Base-by-base conservation (phyloP, 2,797 vertebrate species). In the Sphaeramia orbicularis region DNA sequence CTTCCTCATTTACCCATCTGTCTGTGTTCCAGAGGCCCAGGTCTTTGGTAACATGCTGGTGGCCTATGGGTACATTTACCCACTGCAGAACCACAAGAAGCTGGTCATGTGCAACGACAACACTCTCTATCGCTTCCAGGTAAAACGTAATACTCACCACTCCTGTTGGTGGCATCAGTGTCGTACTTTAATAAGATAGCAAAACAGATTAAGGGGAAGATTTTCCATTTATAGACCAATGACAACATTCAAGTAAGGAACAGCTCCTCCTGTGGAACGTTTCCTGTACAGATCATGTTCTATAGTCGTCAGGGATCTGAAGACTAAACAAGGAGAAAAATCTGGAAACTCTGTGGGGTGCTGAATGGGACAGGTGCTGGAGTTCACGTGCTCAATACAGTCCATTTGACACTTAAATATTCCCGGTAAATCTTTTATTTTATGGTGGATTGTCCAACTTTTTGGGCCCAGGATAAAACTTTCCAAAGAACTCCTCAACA, bases 61-160 rank as follows among this genome's bases (percentile, higher is more conserved):
- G 81, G 95, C 96, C 53, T 97, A 93, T 0, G 97, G 97, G 0
- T 99, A 97, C 81, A 94, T 99, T 83, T 99, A 98, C 75, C 97
- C 97, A 1, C 92, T 99, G 63, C 95, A 97, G 84, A 96, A 99
- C 76, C 96, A 97, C 60, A 96, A 89, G 90, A 97, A 95, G 80
- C 94, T 99, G 57, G 74, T 94, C 44, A 94, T 99, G 37, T 96
- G 84, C 74, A 90, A 93, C 0, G 95, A 99, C 12, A 4, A 2
- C 0, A 91, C 88, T 74, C 94, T 98, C 19, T 99, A 98, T 89
- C 94, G 97, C 78, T 99, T 98, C 86, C 98, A 99, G 94, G 98
- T 98, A 70, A 65, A 13, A 13, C 7, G 0, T 1, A 38, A 37
- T 13, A 15, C 2, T 12, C 0, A 0, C 5, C 32, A 18, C 6